phyloP scores from a whole-genome alignment of 2,797 vertebrate genomes.

The Echeneis naucrates region DNA sequence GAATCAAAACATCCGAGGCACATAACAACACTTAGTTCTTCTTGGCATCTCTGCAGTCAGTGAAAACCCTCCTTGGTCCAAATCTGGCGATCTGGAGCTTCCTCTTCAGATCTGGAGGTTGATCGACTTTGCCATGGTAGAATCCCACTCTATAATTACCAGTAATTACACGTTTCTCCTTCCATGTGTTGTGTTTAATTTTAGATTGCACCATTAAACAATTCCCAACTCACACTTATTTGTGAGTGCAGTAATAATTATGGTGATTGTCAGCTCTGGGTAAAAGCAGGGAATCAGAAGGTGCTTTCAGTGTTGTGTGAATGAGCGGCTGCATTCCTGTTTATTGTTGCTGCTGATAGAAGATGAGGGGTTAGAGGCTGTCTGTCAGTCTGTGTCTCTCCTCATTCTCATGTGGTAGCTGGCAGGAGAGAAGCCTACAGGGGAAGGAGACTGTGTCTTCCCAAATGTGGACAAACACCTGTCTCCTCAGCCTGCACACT shows the following conservation, averaged over 20 bases:
- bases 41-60: conserved; percentile 46
- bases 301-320: conserved; percentile 62
- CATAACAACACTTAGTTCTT: conserved; percentile 44
- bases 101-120: conserved; percentile 52
- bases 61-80: conserved; percentile 42
- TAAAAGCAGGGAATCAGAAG: conserved; percentile 68
- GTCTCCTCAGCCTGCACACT: conserved; percentile 63
- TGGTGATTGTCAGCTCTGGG: conserved; percentile 73
- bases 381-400: conserved; percentile 2
- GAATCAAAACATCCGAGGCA: conserved; percentile 51
- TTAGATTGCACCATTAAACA: conserved; percentile 76
- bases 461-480: conserved; percentile 72
- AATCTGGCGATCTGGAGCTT: conserved; percentile 44
- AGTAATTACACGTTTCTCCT: conserved; percentile 81
- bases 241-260: conserved; percentile 77
- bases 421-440: conserved; percentile 32
- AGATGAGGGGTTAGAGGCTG: conserved; percentile 37
- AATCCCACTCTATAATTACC: conserved; percentile 76
- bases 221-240: conserved; percentile 73
- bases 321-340: conserved; percentile 50
- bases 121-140: conserved; percentile 69
- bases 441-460: conserved; percentile 45
- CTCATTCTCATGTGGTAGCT: conserved; percentile 13
- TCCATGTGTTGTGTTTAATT: conserved; percentile 82
- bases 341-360: conserved; percentile 31